Evolutionary conservation across 2,113 vertebrate genomes (phyloP), one percentile per base, ranked within the genome.

Genomic region (Nycticebus coucang): DNA sequence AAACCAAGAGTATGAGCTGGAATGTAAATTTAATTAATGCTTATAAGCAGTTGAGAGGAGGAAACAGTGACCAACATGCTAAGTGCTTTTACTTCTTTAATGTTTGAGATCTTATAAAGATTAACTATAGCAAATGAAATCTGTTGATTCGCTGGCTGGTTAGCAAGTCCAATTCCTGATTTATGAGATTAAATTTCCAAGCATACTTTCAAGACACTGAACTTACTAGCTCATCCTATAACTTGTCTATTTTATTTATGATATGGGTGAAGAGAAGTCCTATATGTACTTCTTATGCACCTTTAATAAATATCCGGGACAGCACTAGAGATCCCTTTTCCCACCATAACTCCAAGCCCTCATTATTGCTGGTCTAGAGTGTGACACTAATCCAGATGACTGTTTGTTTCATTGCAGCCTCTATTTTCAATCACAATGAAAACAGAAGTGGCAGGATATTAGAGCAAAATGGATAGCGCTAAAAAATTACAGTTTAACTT

Each of bases 401-500:
- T 96, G 33, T 71, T 95, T 92, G 45, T 78, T 53, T 96, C 72
- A 92, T 93, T 87, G 41, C 7, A 66, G 33, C 50, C 15, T 95
- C 69, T 86, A 78, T 95, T 97, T 97, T 95, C 93, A 96, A 91
- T 94, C 97, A 97, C 60, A 96, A 92, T 88, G 98, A 97, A 97
- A 96, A 93, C 78, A 92, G 41, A 97, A 97, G 83, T 79, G 82
- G 81, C 90, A 97, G 95, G 50, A 96, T 94, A 94, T 96, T 96
- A 97, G 97, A 75, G 57, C 90, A 96, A 98, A 97, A 98, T 96
- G 82, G 94, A 96, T 89, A 95, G 71, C 85, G 92, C 87, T 96
- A 89, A 98, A 97, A 98, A 97, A 98, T 97, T 96, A 95, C 60
- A 97, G 97, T 97, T 98, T 97, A 98, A 97, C 72, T 98, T 98